Percentiles rank a stretch among this genome's conserved stretches.
Evolutionary conservation across 2,888 invertebrate species (phyloP).

Genomic region (Cactoblastis cactorum): DNA sequence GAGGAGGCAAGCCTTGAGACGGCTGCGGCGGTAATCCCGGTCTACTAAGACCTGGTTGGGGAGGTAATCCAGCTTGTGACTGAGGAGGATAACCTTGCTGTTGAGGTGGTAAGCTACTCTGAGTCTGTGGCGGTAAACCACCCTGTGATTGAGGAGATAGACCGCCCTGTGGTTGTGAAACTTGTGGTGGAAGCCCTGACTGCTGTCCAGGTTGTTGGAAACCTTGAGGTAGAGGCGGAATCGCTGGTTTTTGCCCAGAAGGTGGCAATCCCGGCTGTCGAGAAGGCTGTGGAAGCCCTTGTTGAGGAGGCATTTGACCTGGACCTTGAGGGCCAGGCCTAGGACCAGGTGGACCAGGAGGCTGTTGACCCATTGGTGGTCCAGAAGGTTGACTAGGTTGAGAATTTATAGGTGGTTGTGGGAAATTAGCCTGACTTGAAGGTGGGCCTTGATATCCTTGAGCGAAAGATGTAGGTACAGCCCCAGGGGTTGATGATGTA

Average conservation of each 20-base stretch:
- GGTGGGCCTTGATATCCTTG: slow-evolving; percentile 34
- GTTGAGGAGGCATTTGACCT: slow-evolving; percentile 31
- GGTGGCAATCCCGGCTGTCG: slow-evolving; percentile 20
- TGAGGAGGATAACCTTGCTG: slow-evolving; percentile 22
- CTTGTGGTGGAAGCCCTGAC: slow-evolving; percentile 24
- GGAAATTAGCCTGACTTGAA: slow-evolving; percentile 32
- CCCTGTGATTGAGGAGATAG: slow-evolving; percentile 23
- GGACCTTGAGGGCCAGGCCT: slow-evolving; percentile 28
- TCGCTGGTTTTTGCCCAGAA: slow-evolving; percentile 18
- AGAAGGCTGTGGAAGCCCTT: slow-evolving; percentile 27
- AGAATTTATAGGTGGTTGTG: slow-evolving; percentile 25
- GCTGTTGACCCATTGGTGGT: slow-evolving; percentile 25
- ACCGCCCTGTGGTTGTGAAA: slow-evolving; percentile 26
- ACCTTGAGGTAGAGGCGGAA: slow-evolving; percentile 21
- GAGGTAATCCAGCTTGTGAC: slow-evolving; percentile 27
- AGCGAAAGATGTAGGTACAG: slow-evolving; percentile 27
- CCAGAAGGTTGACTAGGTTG: slow-evolving; percentile 38
- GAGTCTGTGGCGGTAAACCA: slow-evolving; percentile 21
- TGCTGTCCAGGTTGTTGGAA: slow-evolving; percentile 21
- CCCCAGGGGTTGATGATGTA: slow-evolving; percentile 41
- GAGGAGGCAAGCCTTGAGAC: slow-evolving; percentile 18
- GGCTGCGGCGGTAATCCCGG: slow-evolving; percentile 26
- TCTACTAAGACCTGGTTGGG: slow-evolving; percentile 27
- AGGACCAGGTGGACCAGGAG: slow-evolving; percentile 22
- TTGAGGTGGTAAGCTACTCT: slow-evolving; percentile 24